These are phyloP conservation scores for Cassiopea andromeda DNA, from an alignment of 30 jellyfish, hydroid and myxozoan genomes.

Conservation along the genomic window DNA sequence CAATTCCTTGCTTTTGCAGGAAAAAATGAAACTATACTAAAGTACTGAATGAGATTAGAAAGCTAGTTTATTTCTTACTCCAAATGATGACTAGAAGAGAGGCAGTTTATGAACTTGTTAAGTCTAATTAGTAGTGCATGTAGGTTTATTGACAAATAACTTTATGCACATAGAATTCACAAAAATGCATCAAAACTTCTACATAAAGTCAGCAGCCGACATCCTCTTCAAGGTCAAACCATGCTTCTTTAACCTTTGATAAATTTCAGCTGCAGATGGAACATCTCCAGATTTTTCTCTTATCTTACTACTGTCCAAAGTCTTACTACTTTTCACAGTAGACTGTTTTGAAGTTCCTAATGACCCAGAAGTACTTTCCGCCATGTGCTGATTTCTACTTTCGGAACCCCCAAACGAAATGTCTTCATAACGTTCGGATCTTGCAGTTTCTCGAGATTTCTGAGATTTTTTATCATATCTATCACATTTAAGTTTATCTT, in stretches of 20 bases:
- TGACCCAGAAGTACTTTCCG: neutral
- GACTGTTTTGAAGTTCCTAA: neutral
- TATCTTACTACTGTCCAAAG: neutral
- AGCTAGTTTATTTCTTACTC: too few species aligned
- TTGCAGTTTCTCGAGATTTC: neutral
- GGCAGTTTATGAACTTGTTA: too few species aligned
- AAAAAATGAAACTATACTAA: too few species aligned
- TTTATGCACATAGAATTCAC: too few species aligned
- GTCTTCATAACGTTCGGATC: neutral
- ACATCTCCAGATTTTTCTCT: neutral
- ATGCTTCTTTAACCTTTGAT: slow-evolving; percentile 56
- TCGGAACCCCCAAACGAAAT: neutral
- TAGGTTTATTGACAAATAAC: too few species aligned
- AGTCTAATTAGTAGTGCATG: too few species aligned
- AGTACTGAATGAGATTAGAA: too few species aligned
- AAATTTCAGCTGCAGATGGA: slow-evolving; percentile 46
- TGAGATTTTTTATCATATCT: neutral
- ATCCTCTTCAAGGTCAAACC: slow-evolving; percentile 48
- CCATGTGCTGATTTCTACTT: neutral
- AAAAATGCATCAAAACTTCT: neutral
- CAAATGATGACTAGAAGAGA: too few species aligned
- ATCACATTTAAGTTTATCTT: neutral
- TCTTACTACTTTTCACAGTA: neutral
- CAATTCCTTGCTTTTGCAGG: too few species aligned
- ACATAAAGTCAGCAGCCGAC: slow-evolving; percentile 82